Conservation (phyloP, 2,797 vertebrate genomes). For the Pangasius macronema region DNA sequence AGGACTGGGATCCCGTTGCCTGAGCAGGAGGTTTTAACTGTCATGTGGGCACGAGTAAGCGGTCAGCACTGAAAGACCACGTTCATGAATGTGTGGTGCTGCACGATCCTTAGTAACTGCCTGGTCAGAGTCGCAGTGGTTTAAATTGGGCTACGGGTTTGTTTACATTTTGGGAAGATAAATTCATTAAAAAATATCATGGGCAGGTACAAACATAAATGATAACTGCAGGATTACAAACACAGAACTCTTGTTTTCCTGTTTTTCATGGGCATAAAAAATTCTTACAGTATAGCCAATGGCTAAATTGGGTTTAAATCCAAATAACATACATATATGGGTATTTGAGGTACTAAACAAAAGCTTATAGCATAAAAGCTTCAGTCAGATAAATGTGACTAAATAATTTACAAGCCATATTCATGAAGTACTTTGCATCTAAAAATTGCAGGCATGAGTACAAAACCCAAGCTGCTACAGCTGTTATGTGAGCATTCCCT, state of each 20-base stretch:
- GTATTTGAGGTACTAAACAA: background rate
- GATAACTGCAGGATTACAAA: background rate
- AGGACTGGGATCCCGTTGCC: background rate
- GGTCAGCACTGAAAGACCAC: background rate
- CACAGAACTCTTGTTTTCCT: background rate
- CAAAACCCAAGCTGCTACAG: background rate
- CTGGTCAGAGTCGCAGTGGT: background rate
- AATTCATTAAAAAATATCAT: background rate
- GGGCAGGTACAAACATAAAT: background rate
- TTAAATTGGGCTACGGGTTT: background rate
- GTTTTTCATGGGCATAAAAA: background rate
- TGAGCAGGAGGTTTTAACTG: background rate
- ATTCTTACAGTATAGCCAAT: background rate
- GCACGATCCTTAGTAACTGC: background rate
- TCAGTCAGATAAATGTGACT: no score
- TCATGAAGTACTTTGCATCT: background rate
- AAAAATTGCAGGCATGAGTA: background rate
- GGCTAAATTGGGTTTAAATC: background rate
- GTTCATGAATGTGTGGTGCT: background rate
- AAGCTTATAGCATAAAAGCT: background rate
- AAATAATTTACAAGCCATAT: conserved; percentile 2
- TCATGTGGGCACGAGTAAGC: background rate
- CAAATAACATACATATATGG: background rate
- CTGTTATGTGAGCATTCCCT: background rate
- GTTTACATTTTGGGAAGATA: no score